Evolutionary conservation across 2,797 vertebrate species (phyloP).

Genomic region (Enteromius thamalakanensis): DNA sequence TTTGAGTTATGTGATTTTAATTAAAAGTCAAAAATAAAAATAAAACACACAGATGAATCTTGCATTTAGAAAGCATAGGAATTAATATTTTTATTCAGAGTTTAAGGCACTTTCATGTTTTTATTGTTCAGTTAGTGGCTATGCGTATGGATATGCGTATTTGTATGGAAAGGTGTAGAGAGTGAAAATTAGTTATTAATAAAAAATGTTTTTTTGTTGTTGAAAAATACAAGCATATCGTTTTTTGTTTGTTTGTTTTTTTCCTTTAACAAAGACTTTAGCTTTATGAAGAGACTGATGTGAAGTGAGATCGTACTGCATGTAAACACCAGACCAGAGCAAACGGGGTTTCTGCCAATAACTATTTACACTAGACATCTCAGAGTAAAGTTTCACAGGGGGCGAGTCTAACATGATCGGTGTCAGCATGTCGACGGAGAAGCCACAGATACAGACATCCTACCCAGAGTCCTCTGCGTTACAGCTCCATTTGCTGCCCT

Average conservation of each 20-base stretch:
- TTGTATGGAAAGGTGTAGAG: not conserved
- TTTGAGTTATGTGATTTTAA: not conserved
- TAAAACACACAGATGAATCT: not conserved
- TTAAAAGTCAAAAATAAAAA: not conserved
- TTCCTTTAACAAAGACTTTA: not conserved
- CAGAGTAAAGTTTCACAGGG: conserved; percentile 22
- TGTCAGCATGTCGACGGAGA: not conserved
- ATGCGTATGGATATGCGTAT: not conserved
- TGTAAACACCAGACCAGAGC: conserved; percentile 44
- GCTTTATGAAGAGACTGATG: not conserved
- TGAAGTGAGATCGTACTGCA: conserved; percentile 19
- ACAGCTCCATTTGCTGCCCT: not conserved
- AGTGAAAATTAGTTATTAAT: not conserved
- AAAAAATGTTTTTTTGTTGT: not conserved
- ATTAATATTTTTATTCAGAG: not conserved
- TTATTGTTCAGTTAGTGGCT: not conserved
- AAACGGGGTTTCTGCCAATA: conserved; percentile 33
- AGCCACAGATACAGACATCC: conserved; percentile 20
- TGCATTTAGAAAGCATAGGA: not conserved
- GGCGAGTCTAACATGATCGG: conserved; percentile 23
- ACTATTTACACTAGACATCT: conserved; percentile 38
- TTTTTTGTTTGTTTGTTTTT: not conserved
- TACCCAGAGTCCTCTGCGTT: not conserved
- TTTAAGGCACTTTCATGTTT: not conserved
- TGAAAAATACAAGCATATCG: not conserved